These are phyloP conservation scores for Nymphalis polychloros DNA, from an alignment of 2,888 invertebrate genomes.

Conservation along the genomic window DNA sequence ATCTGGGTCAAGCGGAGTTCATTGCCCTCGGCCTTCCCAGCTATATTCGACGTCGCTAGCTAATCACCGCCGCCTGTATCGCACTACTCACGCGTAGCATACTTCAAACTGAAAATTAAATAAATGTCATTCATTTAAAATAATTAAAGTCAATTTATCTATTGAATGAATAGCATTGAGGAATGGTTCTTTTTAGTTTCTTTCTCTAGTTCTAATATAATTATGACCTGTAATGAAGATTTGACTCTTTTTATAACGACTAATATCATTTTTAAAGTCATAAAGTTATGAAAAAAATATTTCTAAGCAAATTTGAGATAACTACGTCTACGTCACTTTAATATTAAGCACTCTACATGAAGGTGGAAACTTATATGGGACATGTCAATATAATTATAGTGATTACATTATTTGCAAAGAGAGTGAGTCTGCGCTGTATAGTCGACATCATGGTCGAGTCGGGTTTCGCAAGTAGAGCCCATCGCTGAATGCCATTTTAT, in stretches of 20 bases:
- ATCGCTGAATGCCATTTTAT: conserved; percentile 81
- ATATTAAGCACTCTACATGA: not conserved
- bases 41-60: conserved; percentile 76
- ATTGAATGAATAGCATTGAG: no score
- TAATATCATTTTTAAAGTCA: not conserved
- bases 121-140: not conserved
- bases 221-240: not conserved
- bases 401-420: conserved; percentile 66
- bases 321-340: no score
- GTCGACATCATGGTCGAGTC: conserved; percentile 69
- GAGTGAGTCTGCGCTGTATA: conserved; percentile 49
- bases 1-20: conserved; percentile 81
- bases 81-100: conserved; percentile 45
- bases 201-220: no score
- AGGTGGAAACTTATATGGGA: conserved; percentile 18
- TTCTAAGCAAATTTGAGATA: no score
- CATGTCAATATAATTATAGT: conserved; percentile 42
- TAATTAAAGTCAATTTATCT: not conserved
- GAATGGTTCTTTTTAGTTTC: no score
- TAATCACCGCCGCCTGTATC: conserved; percentile 62
- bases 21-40: conserved; percentile 81
- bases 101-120: conserved; percentile 20
- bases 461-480: conserved; percentile 79
- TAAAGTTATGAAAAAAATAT: not conserved
- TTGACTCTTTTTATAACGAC: not conserved